Conservation (phyloP, 2,113 vertebrate genomes). For the Numenius arquata region DNA sequence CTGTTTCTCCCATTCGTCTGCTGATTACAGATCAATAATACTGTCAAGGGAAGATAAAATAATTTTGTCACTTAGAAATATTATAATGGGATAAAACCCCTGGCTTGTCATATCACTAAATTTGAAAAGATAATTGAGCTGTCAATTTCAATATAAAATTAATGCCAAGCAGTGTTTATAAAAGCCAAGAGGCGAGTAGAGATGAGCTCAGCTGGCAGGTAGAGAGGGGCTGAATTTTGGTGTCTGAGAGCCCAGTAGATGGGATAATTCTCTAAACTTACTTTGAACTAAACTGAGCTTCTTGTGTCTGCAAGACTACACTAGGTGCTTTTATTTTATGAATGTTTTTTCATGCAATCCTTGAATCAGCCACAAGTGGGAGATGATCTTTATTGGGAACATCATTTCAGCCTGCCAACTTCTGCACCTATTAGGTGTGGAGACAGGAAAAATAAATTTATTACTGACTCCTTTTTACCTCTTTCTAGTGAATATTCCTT, state of each 20-base stretch:
- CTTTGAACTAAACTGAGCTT: background rate
- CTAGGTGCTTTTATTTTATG: background rate
- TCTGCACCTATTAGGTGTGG: background rate
- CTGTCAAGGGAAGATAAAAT: slow-evolving; percentile 58
- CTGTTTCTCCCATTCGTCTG: slow-evolving; percentile 38
- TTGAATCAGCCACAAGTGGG: background rate
- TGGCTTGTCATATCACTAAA: slow-evolving; percentile 54
- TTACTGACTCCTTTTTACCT: background rate
- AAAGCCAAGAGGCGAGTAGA: slow-evolving; percentile 1
- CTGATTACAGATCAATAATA: slow-evolving; percentile 63
- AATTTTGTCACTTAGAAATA: slow-evolving; percentile 68
- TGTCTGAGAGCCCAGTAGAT: background rate
- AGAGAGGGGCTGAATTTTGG: background rate
- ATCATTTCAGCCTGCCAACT: background rate
- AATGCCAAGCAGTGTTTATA: slow-evolving; percentile 17
- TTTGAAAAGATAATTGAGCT: slow-evolving; percentile 67
- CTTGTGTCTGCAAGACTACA: background rate
- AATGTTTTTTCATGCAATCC: background rate
- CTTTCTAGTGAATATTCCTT: background rate
- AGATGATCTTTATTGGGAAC: background rate
- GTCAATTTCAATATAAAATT: slow-evolving; percentile 62
- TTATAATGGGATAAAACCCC: slow-evolving; percentile 53
- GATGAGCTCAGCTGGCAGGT: slow-evolving; percentile 16
- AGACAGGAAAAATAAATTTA: background rate
- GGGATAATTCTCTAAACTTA: background rate